These are phyloP conservation scores for Perdix hodgsoniae DNA, from an alignment of 2,797 vertebrate species.

Conservation along the genomic window DNA sequence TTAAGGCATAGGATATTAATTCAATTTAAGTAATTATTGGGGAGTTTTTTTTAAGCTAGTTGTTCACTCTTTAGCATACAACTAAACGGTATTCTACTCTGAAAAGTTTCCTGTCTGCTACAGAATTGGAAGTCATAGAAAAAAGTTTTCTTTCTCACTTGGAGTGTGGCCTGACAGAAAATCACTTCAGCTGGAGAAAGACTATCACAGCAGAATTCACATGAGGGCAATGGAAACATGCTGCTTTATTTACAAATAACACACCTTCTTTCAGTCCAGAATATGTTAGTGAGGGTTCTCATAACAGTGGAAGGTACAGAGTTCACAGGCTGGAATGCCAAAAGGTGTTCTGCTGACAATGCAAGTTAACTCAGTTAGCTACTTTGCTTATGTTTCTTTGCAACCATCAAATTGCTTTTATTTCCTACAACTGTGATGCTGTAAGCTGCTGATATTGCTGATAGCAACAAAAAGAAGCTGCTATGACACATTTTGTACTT, in stretches of 20 bases:
- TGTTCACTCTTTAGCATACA: background rate
- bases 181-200: background rate
- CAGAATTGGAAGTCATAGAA: background rate
- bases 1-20: background rate
- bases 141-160: background rate
- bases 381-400: background rate
- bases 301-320: background rate
- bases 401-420: background rate
- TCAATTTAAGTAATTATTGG: background rate
- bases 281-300: background rate
- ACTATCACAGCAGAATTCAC: background rate
- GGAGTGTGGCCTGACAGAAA: background rate
- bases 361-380: background rate
- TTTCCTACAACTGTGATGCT: background rate
- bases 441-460: accelerated
- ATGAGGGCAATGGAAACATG: background rate
- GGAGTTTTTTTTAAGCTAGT: background rate
- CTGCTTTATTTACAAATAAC: background rate
- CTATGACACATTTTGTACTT: background rate
- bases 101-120: background rate
- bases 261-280: background rate
- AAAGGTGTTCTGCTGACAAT: background rate
- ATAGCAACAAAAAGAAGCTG: background rate
- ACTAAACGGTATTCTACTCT: background rate
- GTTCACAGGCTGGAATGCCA: background rate